Conservation (phyloP, 1,140 invertebrate species). For the Acromyrmex echinatior region DNA sequence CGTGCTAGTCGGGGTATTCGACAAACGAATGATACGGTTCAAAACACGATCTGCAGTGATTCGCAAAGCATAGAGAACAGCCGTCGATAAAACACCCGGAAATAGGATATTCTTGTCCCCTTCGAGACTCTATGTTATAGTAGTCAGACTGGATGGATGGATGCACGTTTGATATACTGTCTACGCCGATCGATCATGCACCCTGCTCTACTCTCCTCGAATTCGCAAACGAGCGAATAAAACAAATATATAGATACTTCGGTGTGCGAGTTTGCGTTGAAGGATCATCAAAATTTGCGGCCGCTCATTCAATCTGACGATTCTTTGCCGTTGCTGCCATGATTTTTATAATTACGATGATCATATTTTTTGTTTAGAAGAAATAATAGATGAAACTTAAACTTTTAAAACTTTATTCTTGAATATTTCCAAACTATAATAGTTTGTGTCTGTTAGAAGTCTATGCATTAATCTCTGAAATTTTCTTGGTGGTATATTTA, state of each 20-base stretch:
- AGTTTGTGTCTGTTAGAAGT: too few relatives aligned
- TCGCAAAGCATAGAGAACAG: constrained; percentile 64
- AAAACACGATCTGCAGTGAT: constrained; percentile 65
- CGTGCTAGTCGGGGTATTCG: constrained; percentile 31
- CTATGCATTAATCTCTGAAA: too few relatives aligned
- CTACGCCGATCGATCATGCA: constrained; percentile 64
- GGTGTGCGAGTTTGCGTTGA: not conserved
- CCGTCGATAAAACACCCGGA: constrained; percentile 68
- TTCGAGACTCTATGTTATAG: constrained; percentile 57
- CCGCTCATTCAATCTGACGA: constrained; percentile 4
- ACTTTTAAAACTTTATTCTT: too few relatives aligned
- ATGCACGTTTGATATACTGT: constrained; percentile 66
- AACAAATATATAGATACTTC: constrained; percentile 22
- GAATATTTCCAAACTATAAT: too few relatives aligned
- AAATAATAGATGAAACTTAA: too few relatives aligned
- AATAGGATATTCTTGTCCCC: constrained; percentile 67
- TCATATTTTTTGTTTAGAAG: too few relatives aligned
- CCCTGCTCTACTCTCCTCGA: constrained; percentile 34
- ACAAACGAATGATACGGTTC: constrained; percentile 60
- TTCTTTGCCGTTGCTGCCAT: not conserved
- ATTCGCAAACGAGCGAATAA: constrained; percentile 66
- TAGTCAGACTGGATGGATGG: constrained; percentile 58
- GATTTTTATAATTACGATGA: not conserved
- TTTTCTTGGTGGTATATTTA: too few relatives aligned
- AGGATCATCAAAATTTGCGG: constrained; percentile 24